Evolutionary conservation across 2,888 invertebrate species (phyloP), one percentile per base, ranked within the genome.

Genomic region (Acanthopleura granulata): DNA sequence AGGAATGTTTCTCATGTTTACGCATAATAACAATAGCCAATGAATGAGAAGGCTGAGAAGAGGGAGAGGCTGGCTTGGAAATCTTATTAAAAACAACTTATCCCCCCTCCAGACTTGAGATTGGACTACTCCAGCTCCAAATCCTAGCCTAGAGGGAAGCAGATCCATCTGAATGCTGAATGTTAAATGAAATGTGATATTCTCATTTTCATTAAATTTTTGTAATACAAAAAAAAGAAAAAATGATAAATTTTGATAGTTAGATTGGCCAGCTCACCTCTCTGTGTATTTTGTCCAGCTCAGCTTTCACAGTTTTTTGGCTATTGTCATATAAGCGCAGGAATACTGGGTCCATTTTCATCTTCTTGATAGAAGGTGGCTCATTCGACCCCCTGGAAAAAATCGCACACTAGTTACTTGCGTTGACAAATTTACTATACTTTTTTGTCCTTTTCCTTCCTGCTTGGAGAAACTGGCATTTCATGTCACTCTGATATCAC

Each of bases 331-430:
- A 75, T 50, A 77, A 74, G 22, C 78, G 73, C 75, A 77, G 77
- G 72, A 80, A 78, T 57, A 76, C 77, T 72, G 78, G 77, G 29
- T 72, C 75, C 30, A 66, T 50, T 51, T 73, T 75, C 49, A 72
- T 27, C 62, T 62, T 72, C 69, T 75, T 72, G 74, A 73, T 62
- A 27, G 75, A 62, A 71, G 70, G 70, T 50, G 50, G 50, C 69
- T 74, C 74, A 74, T 51, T 66, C 40, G 74, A 70, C 16, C 79
- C 92, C 92, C 88, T 93, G 93, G 82, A 93, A 74, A 25, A 30
- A 50, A 57, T 50, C 30, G 25, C 66, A 66, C 22, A 66, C 25
- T 27, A 22, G 66, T 66, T 66, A 66, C 29, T 25, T 57, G 18
- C 22, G 57, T 18, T 57, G 18, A 57, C 40, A 40, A 40, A 40